Percentiles rank a stretch among this genome's conserved stretches.
phyloP scores from a whole-genome alignment of 2,888 invertebrate species.

The Tromatobia lineatoria region DNA sequence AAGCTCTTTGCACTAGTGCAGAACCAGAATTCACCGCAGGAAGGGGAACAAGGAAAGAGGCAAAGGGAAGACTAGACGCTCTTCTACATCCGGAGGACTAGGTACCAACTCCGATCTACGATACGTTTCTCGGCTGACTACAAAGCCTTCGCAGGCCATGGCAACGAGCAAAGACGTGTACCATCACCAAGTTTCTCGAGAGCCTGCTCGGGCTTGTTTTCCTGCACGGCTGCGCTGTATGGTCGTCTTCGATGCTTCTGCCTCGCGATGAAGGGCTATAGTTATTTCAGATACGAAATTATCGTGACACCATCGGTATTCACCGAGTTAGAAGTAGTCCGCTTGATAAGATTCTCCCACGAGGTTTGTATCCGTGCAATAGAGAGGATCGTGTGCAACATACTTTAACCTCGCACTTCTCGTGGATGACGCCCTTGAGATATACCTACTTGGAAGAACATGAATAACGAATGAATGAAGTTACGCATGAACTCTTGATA shows the following conservation, averaged over 20 bases:
- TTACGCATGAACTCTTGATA: conserved; percentile 7
- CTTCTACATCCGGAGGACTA: conserved; percentile 52
- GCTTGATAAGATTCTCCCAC: conserved; percentile 48
- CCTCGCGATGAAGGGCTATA: conserved; percentile 29
- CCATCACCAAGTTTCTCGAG: conserved; percentile 53
- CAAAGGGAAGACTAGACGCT: conserved; percentile 29
- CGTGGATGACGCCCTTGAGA: conserved; percentile 2
- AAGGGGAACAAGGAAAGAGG: not conserved
- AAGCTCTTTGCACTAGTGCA: not conserved
- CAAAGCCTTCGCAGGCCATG: conserved; percentile 56
- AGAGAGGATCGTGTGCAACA: not conserved
- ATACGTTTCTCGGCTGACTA: conserved; percentile 65
- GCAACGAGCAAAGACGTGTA: conserved; percentile 43
- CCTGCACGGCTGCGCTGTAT: conserved; percentile 3
- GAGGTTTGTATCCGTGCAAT: not conserved
- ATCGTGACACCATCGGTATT: conserved; percentile 66
- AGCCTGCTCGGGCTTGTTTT: conserved; percentile 5
- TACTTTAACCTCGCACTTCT: not conserved
- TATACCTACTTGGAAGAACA: not conserved
- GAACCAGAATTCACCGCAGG: conserved; percentile 25
- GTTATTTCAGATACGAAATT: conserved; percentile 65
- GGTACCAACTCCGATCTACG: conserved; percentile 65
- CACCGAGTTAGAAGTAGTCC: conserved; percentile 56
- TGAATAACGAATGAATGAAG: conserved; percentile 15
- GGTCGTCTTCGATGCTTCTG: not conserved